Conservation (phyloP, 64 coral and sea anemone genomes). For the Montipora capricornis region DNA sequence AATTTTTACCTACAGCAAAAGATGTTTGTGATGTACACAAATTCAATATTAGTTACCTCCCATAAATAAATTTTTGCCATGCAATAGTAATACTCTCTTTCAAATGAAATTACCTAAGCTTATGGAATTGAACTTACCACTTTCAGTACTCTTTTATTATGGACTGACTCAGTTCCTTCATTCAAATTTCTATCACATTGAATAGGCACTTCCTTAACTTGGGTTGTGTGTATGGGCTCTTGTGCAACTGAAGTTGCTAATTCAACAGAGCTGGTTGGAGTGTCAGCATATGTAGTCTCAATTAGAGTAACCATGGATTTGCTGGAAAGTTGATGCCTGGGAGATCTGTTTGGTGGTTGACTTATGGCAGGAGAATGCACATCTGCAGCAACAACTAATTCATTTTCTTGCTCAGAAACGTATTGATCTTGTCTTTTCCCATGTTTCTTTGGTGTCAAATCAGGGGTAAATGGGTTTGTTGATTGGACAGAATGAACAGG, state of each 20-base stretch:
- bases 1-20: too few species aligned
- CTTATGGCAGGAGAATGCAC: neutral
- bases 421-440: conserved; percentile 26
- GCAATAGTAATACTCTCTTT: too few species aligned
- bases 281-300: conserved; percentile 54
- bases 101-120: too few species aligned
- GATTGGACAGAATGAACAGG: neutral
- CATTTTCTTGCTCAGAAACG: neutral
- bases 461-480: conserved; percentile 58
- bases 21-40: neutral
- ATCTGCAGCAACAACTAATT: conserved; percentile 12
- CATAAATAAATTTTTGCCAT: too few species aligned
- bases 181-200: neutral
- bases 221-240: neutral
- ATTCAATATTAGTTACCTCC: neutral
- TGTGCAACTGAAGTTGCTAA: neutral
- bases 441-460: conserved; percentile 32
- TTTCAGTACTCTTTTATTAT: neutral
- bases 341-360: neutral
- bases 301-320: conserved; percentile 82
- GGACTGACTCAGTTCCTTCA: neutral
- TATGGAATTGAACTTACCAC: conserved; percentile 19
- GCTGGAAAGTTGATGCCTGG: conserved; percentile 55
- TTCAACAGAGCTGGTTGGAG: neutral
- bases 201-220: neutral